Conservation (phyloP, 2,888 invertebrate species). For the Matsumyia berberina region DNA sequence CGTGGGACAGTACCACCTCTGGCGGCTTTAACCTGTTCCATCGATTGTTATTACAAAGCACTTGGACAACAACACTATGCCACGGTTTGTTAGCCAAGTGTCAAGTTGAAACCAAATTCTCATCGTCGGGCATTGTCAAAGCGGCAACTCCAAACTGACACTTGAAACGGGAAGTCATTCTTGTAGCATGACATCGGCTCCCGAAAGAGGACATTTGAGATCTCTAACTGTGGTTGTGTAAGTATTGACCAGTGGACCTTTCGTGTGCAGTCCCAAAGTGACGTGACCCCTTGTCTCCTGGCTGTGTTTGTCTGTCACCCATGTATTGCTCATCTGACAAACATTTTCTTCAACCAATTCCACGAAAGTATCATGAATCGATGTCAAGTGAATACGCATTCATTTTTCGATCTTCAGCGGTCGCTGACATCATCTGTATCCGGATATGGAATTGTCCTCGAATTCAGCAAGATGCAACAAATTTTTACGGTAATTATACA, state of each 20-base stretch:
- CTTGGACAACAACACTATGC: conserved; percentile 1
- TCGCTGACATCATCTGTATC: conserved; percentile 21
- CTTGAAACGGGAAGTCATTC: conserved; percentile 19
- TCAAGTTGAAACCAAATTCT: conserved; percentile 19
- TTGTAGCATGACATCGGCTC: conserved; percentile 8
- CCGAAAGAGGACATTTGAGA: conserved; percentile 1
- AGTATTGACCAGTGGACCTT: neutral
- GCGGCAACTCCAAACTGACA: conserved; percentile 11
- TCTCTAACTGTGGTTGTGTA: neutral
- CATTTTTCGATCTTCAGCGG: conserved; percentile 11
- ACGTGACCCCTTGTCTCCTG: neutral
- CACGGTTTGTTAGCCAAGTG: conserved; percentile 9
- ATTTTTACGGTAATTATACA: conserved; percentile 48
- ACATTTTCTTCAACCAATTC: neutral
- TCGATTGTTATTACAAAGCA: neutral
- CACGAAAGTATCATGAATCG: neutral
- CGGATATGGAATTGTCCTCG: conserved; percentile 67
- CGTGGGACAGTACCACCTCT: neutral
- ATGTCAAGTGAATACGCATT: neutral
- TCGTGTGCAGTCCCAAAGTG: neutral
- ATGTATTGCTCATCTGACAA: neutral
- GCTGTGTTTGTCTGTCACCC: neutral
- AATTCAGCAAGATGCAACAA: conserved; percentile 31
- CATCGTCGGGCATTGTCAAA: conserved; percentile 12
- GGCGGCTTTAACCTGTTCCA: conserved; percentile 24